These are phyloP conservation scores for Rhinichthys klamathensis DNA, from an alignment of 2,113 vertebrate species.

Conservation along the genomic window DNA sequence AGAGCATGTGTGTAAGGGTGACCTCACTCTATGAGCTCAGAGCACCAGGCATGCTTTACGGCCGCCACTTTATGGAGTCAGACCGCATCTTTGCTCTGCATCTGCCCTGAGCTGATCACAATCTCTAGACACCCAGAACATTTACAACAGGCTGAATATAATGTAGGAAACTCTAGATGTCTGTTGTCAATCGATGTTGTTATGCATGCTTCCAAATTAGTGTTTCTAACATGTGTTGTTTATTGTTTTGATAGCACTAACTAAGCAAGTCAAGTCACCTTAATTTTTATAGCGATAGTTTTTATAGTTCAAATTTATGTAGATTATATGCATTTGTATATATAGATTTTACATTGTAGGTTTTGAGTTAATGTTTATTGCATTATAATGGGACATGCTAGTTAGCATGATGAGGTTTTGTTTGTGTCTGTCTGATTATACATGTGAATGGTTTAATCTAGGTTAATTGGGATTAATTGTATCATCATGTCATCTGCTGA, in stretches of 20 bases:
- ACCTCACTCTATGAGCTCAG: slow-evolving; percentile 48
- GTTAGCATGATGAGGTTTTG: too few species aligned
- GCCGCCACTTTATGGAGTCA: slow-evolving; percentile 42
- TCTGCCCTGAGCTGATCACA: slow-evolving; percentile 22
- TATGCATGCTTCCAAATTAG: neutral
- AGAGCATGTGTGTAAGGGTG: slow-evolving; percentile 46
- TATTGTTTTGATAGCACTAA: neutral
- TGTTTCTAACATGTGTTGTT: neutral
- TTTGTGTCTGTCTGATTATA: too few species aligned
- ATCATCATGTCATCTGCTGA: too few species aligned
- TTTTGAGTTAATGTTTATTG: too few species aligned
- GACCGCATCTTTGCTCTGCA: slow-evolving; percentile 22
- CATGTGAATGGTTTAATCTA: too few species aligned
- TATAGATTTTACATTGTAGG: too few species aligned
- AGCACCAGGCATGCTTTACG: slow-evolving; percentile 48
- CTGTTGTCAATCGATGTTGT: neutral
- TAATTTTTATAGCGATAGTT: too few species aligned
- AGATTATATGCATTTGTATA: too few species aligned
- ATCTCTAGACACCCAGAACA: slow-evolving; percentile 12
- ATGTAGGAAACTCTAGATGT: neutral
- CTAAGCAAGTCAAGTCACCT: too few species aligned
- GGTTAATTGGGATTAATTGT: too few species aligned
- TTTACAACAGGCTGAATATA: neutral
- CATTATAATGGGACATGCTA: too few species aligned
- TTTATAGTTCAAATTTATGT: too few species aligned